phyloP scores from a whole-genome alignment of 2,888 invertebrate genomes.

The Anthoptus insignis region DNA sequence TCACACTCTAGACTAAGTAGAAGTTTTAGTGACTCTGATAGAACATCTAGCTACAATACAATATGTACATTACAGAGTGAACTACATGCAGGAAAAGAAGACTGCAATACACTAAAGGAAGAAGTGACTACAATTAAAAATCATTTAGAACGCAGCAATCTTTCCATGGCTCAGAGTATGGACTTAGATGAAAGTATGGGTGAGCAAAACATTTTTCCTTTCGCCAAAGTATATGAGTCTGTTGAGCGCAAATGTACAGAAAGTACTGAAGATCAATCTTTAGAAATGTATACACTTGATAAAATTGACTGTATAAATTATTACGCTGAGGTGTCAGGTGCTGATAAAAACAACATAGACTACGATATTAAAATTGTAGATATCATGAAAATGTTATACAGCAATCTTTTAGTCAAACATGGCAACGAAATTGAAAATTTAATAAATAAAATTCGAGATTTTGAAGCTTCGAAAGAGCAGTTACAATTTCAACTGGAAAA shows the following conservation, averaged over 20 bases:
- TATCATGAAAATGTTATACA: slow-evolving; percentile 72
- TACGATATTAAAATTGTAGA: slow-evolving; percentile 68
- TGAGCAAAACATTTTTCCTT: slow-evolving; percentile 58
- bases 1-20: slow-evolving; percentile 64
- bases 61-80: slow-evolving; percentile 77
- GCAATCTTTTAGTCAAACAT: slow-evolving; percentile 64
- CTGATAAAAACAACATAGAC: slow-evolving; percentile 56
- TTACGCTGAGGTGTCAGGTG: slow-evolving; percentile 65
- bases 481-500: slow-evolving; percentile 58
- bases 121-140: slow-evolving; percentile 78
- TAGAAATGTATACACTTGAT: slow-evolving; percentile 65
- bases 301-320: slow-evolving; percentile 71
- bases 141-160: slow-evolving; percentile 69
- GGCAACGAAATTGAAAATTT: slow-evolving; percentile 73
- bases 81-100: slow-evolving; percentile 73
- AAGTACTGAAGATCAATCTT: slow-evolving; percentile 59
- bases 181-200: slow-evolving; percentile 73
- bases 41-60: slow-evolving; percentile 71
- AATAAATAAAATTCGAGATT: slow-evolving; percentile 68
- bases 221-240: slow-evolving; percentile 55
- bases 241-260: slow-evolving; percentile 55
- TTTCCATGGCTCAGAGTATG: slow-evolving; percentile 63
- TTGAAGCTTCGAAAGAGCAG: slow-evolving; percentile 61
- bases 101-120: slow-evolving; percentile 76
- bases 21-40: slow-evolving; percentile 74